phyloP scores from a whole-genome alignment of 1,140 invertebrate genomes.

The Ips typographus region DNA sequence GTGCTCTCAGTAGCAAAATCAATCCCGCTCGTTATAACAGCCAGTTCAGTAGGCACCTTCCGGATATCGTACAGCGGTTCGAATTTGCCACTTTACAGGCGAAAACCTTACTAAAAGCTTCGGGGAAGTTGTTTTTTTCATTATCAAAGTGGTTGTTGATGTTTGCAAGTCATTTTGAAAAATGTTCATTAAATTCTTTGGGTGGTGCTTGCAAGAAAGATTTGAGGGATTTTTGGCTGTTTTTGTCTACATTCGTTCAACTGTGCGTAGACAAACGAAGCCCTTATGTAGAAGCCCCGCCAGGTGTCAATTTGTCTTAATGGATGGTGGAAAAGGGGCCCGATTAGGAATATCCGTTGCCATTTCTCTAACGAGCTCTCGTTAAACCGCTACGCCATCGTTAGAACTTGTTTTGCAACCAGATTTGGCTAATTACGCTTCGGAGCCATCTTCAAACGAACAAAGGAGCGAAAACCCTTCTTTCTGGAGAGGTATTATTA shows the following conservation, averaged over 20 bases:
- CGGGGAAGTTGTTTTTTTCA: too few relatives aligned
- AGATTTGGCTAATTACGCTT: constrained; percentile 26
- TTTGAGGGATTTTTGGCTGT: background rate
- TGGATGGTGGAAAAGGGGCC: constrained; percentile 44
- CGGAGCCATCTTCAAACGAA: constrained; percentile 3
- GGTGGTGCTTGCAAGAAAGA: background rate
- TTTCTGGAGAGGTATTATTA: too few relatives aligned
- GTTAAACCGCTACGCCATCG: constrained; percentile 47
- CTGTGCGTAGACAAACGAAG: background rate
- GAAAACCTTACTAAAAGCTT: too few relatives aligned
- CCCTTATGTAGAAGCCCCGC: constrained; percentile 23
- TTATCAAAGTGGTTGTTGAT: too few relatives aligned
- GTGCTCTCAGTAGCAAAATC: constrained; percentile 36
- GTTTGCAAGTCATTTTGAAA: too few relatives aligned
- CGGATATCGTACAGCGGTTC: constrained; percentile 12
- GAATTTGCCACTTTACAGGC: too few relatives aligned
- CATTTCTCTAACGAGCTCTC: constrained; percentile 49
- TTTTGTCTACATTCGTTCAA: constrained; percentile 9
- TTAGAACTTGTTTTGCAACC: constrained; percentile 38
- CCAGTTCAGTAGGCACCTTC: constrained; percentile 29
- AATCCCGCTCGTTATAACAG: constrained; percentile 44
- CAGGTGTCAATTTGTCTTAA: constrained; percentile 53
- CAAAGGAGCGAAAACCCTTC: background rate
- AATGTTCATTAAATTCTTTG: background rate
- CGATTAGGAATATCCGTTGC: constrained; percentile 35